Base-by-base conservation (phyloP, 2,113 vertebrate species). In the Centropristis striata region DNA sequence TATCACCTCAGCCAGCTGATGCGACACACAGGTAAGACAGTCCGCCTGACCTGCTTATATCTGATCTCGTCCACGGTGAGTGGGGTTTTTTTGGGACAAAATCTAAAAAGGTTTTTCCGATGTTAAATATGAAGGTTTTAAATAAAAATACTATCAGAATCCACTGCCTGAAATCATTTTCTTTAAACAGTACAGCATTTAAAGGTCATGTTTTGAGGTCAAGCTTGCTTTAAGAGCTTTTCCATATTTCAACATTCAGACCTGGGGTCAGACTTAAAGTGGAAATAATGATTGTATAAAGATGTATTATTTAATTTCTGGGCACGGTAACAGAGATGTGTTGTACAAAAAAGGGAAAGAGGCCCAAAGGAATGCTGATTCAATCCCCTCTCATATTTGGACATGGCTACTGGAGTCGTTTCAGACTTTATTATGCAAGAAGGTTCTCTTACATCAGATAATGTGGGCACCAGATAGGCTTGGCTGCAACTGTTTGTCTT, bases 281-380 rank as follows among this genome's bases (percentile, higher is more conserved):
- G 54, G 27, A 60, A 53, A 55, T 51, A 6, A 59, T 13, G 14
- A 50, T 37, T 12, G 20, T 16, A 36, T 61, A 28, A 55, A 15
- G 4, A 21, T 37, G 14, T 16, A 44, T 44, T 15, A 49, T 54
- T 68, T 44, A 0, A 77, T 63, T 64, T 64, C 21, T 58, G 50
- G 77, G 16, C 32, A 47, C 20, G 32, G 27, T 36, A 49, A 53
- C 50, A 46, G 50, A 50, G 32, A 42, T 20, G 11, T n/a, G 27
- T 42, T 72, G 55, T 51, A 68, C 67, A 44, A 75, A 82, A 66
- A 78, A 81, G 57, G 61, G 39, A 78, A 78, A 59, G n/a, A 39
- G 32, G 54, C 15, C 2, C 0, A 1, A 20, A 12, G 57, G 50
- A 67, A 58, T 46, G 20, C 21, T 28, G 18, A 65, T 60, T 59